Evolutionary conservation across 2,888 invertebrate genomes (phyloP).

Genomic region (Pachycephus smyrnensis): DNA sequence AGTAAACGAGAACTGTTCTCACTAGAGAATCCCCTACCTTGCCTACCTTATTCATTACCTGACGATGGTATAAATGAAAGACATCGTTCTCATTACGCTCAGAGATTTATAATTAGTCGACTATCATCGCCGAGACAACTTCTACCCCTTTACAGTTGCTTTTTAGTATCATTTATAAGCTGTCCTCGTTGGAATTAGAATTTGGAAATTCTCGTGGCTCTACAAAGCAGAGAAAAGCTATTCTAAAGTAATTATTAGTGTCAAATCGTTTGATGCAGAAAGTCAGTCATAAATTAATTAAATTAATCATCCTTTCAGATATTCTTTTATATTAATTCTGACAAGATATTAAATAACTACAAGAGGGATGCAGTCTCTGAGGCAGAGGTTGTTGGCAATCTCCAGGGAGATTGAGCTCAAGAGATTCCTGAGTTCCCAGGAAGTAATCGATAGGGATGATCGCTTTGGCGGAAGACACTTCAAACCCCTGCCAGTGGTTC

Average conservation of each 20-base stretch:
- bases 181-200: not conserved
- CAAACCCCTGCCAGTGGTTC: slow-evolving; percentile 78
- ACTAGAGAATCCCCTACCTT: not conserved
- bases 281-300: not conserved
- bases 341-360: slow-evolving; percentile 19
- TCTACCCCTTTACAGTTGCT: not conserved
- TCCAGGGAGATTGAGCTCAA: slow-evolving; percentile 23
- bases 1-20: not conserved
- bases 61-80: not conserved
- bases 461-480: slow-evolving; percentile 80
- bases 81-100: not conserved
- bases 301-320: not conserved
- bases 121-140: not conserved
- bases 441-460: slow-evolving; percentile 71
- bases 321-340: not conserved
- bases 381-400: slow-evolving; percentile 24
- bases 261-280: not conserved
- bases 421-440: slow-evolving; percentile 45
- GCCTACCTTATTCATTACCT: not conserved
- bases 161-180: not conserved
- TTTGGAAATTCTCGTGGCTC: not conserved
- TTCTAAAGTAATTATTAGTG: not conserved
- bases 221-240: not conserved
- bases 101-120: not conserved
- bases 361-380: slow-evolving; percentile 40